Evolutionary conservation across 2,888 invertebrate species (phyloP), one percentile per base, ranked within the genome.

Genomic region (Thalpophila matura): DNA sequence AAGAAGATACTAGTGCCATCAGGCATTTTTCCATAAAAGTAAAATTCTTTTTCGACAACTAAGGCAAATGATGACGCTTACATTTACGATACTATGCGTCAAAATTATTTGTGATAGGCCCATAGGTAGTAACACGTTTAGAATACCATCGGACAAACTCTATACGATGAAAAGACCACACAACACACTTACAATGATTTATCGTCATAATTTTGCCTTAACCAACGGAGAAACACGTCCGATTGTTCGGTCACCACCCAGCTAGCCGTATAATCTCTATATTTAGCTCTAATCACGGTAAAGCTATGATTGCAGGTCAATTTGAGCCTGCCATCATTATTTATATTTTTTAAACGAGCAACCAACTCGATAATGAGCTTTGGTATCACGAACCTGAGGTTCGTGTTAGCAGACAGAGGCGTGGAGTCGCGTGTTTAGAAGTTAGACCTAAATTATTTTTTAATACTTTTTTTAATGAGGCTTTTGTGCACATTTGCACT

Each of bases 331-430:
- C 83, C 70, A 70, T 82, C 87, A 90, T 93, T 92, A 91, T 93
- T 94, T 93, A 93, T 93, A 90, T 89, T 92, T 91, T 92, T 93
- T 89, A 93, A 92, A 92, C 91, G 89, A 88, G 89, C 83, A 88
- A 89, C 88, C 87, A 91, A 93, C 90, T 90, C 87, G 89, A 93
- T 94, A 94, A 94, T 93, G 91, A 93, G 92, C 89, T 87, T 91
- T 89, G 82, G 86, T 89, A 84, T 89, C 90, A 89, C 89, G 89
- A 89, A 87, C 84, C 82, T 73, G 81, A 79, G 77, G 71, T 83
- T 81, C 80, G 81, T 77, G 84, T 87, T 74, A 64, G 46, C 53
- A 76, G 54, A 83, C 76, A 83, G 64, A 75, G 63, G 37, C 4
- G 58, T 84, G 74, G 89, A 88, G 86, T 74, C 27, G 79, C 0